Conservation (phyloP, 2,888 invertebrate genomes). For the Spisula subtruncata region DNA sequence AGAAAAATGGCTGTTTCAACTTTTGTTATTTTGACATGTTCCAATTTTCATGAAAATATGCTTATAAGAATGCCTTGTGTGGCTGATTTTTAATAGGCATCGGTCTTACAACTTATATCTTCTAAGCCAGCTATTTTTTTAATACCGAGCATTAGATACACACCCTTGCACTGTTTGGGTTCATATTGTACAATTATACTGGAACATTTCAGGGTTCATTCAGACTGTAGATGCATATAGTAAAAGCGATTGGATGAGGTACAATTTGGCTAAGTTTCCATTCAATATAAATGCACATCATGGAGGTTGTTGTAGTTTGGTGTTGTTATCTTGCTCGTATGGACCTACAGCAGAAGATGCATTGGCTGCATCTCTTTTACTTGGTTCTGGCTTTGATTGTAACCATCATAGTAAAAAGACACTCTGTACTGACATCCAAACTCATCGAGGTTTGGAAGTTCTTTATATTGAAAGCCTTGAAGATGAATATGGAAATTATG, state of each 20-base stretch:
- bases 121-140: no score
- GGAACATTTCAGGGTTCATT: slow-evolving; percentile 45
- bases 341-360: slow-evolving; percentile 75
- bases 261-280: slow-evolving; percentile 69
- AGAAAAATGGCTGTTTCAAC: no score
- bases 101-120: no score
- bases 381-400: slow-evolving; percentile 78
- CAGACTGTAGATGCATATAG: slow-evolving; percentile 42
- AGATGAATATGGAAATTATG: slow-evolving; percentile 76
- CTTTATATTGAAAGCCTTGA: slow-evolving; percentile 52
- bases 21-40: no score
- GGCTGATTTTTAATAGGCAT: no score
- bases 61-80: no score
- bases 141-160: no score
- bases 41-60: no score
- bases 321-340: slow-evolving; percentile 72
- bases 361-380: slow-evolving; percentile 73
- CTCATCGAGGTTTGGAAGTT: slow-evolving; percentile 74
- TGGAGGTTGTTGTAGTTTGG: slow-evolving; percentile 76
- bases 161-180: no score
- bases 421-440: slow-evolving; percentile 64
- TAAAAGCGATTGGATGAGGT: slow-evolving; percentile 77
- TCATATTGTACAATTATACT: not conserved
- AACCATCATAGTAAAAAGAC: slow-evolving; percentile 69
- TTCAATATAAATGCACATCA: slow-evolving; percentile 76